Percentiles rank a stretch among this genome's conserved stretches.
phyloP scores from a whole-genome alignment of 2,888 invertebrate genomes.

The Diarsia mendica region DNA sequence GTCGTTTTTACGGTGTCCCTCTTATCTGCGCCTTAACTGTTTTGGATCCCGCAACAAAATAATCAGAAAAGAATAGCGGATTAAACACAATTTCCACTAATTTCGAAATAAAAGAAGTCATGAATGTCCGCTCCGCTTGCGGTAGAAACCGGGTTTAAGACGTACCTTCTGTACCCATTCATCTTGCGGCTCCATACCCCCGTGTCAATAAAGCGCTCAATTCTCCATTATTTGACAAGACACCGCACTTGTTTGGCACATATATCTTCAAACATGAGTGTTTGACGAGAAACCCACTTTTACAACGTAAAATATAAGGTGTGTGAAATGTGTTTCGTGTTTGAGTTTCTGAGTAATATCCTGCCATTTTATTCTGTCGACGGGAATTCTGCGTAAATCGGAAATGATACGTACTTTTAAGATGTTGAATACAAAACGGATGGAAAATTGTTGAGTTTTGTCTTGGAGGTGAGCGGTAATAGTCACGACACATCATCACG shows the following conservation, averaged over 20 bases:
- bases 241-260: conserved; percentile 57
- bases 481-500: too few species aligned
- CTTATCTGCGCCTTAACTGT: too few species aligned
- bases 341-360: conserved; percentile 35
- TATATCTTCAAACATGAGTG: conserved; percentile 51
- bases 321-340: conserved; percentile 33
- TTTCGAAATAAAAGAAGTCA: too few species aligned
- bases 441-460: too few species aligned
- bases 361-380: conserved; percentile 7
- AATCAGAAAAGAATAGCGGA: too few species aligned
- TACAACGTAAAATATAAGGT: conserved; percentile 42
- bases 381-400: neutral
- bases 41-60: too few species aligned
- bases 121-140: too few species aligned
- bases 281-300: conserved; percentile 50
- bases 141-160: too few species aligned
- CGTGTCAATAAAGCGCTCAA: conserved; percentile 58
- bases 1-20: too few species aligned
- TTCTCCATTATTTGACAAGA: conserved; percentile 60
- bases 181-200: neutral
- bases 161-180: neutral
- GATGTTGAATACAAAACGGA: neutral
- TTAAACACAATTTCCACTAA: too few species aligned
- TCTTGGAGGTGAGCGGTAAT: too few species aligned
- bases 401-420: neutral